phyloP scores from a whole-genome alignment of 2,888 invertebrate species.

The Folsomia candida region DNA sequence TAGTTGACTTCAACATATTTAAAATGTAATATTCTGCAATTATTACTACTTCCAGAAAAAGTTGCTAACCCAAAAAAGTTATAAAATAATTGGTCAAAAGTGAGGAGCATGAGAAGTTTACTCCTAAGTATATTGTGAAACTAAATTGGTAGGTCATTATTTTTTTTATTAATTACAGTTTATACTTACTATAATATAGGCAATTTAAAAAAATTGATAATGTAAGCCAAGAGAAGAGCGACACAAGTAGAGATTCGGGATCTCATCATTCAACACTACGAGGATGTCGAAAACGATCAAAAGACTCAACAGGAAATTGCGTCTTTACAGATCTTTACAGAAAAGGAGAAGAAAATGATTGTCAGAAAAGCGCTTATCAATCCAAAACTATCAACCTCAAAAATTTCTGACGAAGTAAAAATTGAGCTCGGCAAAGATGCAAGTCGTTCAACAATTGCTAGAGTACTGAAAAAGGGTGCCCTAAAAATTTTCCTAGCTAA shows the following conservation, averaged over 20 bases:
- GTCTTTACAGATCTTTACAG: neutral
- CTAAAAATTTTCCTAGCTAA: neutral
- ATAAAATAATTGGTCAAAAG: neutral
- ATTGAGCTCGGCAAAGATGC: neutral
- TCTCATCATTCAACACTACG: neutral
- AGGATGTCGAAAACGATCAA: neutral
- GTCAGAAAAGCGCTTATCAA: neutral
- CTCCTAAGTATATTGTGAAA: neutral
- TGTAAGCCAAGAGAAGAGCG: neutral
- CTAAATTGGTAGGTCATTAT: neutral
- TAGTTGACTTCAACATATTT: neutral
- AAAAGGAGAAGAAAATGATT: neutral
- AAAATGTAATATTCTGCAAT: neutral
- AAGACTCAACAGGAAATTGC: neutral
- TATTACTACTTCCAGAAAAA: neutral
- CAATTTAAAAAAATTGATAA: neutral
- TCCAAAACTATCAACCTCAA: neutral
- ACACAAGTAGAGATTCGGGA: neutral
- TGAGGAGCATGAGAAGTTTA: neutral
- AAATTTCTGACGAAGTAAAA: neutral
- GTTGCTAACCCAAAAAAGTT: neutral
- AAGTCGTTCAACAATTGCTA: neutral
- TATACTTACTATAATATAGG: neutral
- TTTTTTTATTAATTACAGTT: neutral
- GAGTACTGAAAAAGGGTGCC: neutral